Percentiles rank a stretch among this genome's conserved stretches.
These are phyloP conservation scores for Apistogramma diplotaenia DNA, from an alignment of 2,113 vertebrate species.

Conservation along the genomic window DNA sequence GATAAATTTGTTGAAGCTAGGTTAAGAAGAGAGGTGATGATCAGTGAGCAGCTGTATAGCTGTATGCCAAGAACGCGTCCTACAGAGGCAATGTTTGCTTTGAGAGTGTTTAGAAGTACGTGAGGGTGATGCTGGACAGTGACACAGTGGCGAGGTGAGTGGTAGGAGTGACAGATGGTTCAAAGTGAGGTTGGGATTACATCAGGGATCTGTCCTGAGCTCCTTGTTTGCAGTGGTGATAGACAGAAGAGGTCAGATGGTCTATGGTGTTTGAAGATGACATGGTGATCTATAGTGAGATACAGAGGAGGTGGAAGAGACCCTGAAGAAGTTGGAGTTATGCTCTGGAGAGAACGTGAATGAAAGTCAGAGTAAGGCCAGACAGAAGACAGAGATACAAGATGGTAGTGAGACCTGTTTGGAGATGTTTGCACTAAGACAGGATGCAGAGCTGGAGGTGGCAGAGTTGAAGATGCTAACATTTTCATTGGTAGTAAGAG, in stretches of 20 bases:
- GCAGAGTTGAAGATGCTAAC: background rate
- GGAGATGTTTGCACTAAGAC: background rate
- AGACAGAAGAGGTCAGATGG: background rate
- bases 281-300: background rate
- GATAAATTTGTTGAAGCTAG: background rate
- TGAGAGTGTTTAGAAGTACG: background rate
- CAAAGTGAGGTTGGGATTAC: background rate
- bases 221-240: background rate
- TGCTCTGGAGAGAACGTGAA: background rate
- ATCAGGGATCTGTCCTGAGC: background rate
- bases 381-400: background rate
- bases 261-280: background rate
- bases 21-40: background rate
- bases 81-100: background rate
- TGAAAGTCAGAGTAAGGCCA: background rate
- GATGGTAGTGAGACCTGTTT: background rate
- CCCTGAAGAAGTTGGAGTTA: background rate
- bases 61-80: background rate
- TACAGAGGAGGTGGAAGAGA: background rate
- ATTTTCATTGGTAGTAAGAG: background rate
- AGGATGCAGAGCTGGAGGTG: background rate
- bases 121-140: background rate
- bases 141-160: background rate
- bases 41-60: background rate
- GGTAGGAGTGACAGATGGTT: background rate